phyloP scores from a whole-genome alignment of 2,888 invertebrate species.

The Diarsia brunnea region DNA sequence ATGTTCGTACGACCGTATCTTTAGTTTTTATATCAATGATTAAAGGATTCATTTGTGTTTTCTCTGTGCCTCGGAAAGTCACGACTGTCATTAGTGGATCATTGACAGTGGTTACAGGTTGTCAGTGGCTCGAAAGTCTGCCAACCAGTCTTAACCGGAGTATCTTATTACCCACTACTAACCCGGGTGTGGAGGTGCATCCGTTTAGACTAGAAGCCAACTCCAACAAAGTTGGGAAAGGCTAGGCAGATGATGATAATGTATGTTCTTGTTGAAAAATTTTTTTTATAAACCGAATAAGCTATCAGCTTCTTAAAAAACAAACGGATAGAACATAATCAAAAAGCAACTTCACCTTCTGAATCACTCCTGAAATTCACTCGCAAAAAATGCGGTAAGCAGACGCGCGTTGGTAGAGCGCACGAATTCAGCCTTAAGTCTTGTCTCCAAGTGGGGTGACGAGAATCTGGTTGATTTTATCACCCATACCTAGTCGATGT shows the following conservation, averaged over 20 bases:
- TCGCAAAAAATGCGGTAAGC: neutral
- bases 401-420: too few relatives aligned
- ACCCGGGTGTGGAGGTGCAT: neutral
- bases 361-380: neutral
- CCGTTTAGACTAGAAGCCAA: neutral
- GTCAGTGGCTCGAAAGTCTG: neutral
- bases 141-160: neutral
- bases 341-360: neutral
- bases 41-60: too few relatives aligned
- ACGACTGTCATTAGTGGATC: neutral
- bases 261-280: too few relatives aligned
- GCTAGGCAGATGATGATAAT: neutral
- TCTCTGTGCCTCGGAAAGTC: neutral
- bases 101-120: neutral
- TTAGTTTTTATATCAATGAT: too few relatives aligned
- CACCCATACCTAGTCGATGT: too few relatives aligned
- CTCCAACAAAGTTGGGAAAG: neutral
- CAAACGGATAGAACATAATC: neutral
- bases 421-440: too few relatives aligned
- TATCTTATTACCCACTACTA: neutral
- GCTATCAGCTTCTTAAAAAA: neutral
- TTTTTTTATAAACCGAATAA: too few relatives aligned
- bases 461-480: too few relatives aligned
- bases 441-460: too few relatives aligned
- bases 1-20: too few relatives aligned